Conservation (phyloP, 2,113 vertebrate genomes). For the Syngnathus scovelli region DNA sequence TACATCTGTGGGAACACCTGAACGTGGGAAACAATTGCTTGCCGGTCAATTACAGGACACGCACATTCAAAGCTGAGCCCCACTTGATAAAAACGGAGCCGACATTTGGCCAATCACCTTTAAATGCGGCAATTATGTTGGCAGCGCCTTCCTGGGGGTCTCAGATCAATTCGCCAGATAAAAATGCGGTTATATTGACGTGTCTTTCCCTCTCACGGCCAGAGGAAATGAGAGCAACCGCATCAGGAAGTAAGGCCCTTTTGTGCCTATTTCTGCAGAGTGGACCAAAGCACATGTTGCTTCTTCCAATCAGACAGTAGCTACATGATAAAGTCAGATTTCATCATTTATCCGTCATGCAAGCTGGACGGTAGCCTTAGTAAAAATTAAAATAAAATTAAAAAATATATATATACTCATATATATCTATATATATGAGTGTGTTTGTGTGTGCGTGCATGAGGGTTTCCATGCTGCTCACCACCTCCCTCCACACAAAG, state of each 20-base stretch:
- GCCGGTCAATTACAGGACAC: no score
- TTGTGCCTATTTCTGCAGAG: background rate
- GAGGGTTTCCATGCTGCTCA: background rate
- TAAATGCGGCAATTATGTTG: background rate
- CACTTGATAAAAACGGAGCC: background rate
- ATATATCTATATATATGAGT: background rate
- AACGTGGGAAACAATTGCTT: no score
- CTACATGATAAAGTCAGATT: background rate
- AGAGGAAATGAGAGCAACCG: slow-evolving; percentile 7
- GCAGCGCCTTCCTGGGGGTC: slow-evolving; percentile 16
- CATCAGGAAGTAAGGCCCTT: background rate
- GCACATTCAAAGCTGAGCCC: background rate
- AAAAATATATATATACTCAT: background rate
- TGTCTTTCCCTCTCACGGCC: slow-evolving; percentile 10
- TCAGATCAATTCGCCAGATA: slow-evolving; percentile 9
- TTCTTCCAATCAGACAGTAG: background rate
- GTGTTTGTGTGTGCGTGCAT: background rate
- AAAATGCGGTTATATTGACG: background rate
- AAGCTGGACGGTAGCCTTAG: background rate
- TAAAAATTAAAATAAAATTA: background rate
- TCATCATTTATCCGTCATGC: background rate
- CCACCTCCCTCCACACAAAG: background rate
- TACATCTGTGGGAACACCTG: no score
- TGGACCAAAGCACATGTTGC: background rate
- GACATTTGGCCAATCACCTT: background rate